Percentiles rank a stretch among this genome's conserved stretches.
These are phyloP conservation scores for Odontomyia ornata DNA, from an alignment of 2,888 invertebrate genomes.

Conservation along the genomic window DNA sequence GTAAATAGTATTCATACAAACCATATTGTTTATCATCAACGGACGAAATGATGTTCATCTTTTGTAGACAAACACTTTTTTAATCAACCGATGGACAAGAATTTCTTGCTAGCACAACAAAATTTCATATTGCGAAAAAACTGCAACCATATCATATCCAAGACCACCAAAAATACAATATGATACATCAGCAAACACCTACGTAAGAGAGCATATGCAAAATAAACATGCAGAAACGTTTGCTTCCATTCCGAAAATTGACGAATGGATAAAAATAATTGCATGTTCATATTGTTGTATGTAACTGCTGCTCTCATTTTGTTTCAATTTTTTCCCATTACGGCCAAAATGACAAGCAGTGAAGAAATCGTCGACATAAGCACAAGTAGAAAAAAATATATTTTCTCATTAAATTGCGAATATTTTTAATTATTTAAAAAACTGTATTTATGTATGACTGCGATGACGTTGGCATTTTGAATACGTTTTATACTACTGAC, in stretches of 20 bases:
- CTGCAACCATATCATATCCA: not conserved
- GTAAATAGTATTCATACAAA: no score
- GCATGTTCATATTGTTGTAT: slow-evolving; percentile 7
- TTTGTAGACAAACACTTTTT: no score
- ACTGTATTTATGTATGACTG: slow-evolving; percentile 13
- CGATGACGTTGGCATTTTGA: slow-evolving; percentile 36
- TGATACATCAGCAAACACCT: not conserved
- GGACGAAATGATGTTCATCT: no score
- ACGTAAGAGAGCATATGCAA: not conserved
- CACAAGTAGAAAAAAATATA: slow-evolving; percentile 15
- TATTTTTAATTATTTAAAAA: slow-evolving; percentile 35
- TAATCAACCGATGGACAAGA: no score
- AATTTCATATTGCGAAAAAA: not conserved
- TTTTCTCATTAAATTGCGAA: slow-evolving; percentile 21
- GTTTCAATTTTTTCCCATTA: not conserved
- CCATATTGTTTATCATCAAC: no score
- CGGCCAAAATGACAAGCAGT: not conserved
- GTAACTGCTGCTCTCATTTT: not conserved
- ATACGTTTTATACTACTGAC: slow-evolving; percentile 11
- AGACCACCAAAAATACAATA: not conserved
- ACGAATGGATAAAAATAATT: slow-evolving; percentile 30
- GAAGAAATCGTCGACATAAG: slow-evolving; percentile 20
- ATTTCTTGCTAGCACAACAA: no score
- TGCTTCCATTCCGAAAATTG: slow-evolving; percentile 5
- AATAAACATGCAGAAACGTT: slow-evolving; percentile 13